These are phyloP conservation scores for Heterotilapia buettikoferi DNA, from an alignment of 2,113 vertebrate genomes.

Conservation along the genomic window DNA sequence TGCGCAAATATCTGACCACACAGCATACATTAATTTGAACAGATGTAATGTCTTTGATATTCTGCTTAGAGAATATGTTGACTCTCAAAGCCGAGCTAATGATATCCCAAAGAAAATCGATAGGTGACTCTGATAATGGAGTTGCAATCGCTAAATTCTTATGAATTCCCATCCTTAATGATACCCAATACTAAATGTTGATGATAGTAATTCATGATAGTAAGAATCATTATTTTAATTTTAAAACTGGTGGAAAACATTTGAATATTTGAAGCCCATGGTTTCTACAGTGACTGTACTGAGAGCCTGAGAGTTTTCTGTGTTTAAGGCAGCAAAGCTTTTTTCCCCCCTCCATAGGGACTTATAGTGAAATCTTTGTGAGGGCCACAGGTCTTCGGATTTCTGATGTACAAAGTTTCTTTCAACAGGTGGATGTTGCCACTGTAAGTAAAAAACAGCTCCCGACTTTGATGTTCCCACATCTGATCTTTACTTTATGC, in stretches of 20 bases:
- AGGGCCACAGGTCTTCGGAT: not conserved
- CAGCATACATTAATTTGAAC: not conserved
- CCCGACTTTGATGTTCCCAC: not conserved
- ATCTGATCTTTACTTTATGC: not conserved
- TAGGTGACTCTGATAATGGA: not conserved
- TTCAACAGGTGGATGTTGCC: not conserved
- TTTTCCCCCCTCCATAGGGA: rapidly evolving
- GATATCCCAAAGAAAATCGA: not conserved
- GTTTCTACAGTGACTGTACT: not conserved
- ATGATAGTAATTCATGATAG: not conserved
- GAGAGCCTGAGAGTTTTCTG: not conserved
- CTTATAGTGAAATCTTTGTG: not conserved
- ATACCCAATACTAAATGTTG: not conserved
- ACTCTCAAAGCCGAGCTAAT: not conserved
- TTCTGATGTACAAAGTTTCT: not conserved
- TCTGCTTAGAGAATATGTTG: not conserved
- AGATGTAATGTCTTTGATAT: not conserved
- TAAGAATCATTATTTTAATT: not conserved
- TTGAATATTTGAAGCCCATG: not conserved
- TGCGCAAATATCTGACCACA: not conserved
- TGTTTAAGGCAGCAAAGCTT: not conserved
- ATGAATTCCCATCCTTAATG: not conserved
- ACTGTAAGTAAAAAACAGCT: not conserved
- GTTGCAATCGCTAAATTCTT: not conserved
- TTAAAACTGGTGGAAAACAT: not conserved